phyloP scores from a whole-genome alignment of 2,797 vertebrate genomes.

The Paguma larvata region DNA sequence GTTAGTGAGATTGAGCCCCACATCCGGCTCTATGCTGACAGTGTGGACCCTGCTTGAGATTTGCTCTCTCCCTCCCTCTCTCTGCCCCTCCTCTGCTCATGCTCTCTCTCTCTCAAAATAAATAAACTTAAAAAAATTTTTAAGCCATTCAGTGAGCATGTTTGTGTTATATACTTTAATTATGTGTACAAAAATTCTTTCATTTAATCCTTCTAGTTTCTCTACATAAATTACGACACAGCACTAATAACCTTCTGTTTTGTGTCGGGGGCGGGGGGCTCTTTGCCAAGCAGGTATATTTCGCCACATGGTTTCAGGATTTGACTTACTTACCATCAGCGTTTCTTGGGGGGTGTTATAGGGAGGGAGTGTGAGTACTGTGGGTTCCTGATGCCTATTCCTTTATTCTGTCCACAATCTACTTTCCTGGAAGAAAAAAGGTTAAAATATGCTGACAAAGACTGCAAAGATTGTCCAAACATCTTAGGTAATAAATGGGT shows the following conservation, averaged over 20 bases:
- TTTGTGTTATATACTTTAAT: conserved; percentile 4
- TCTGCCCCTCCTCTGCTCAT: too few relatives aligned
- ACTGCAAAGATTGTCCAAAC: background rate
- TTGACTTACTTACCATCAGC: background rate
- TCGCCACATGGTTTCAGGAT: background rate
- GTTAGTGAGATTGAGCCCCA: too few relatives aligned
- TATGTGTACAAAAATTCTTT: background rate
- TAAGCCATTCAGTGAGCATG: background rate
- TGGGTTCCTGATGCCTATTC: background rate
- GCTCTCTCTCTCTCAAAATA: too few relatives aligned
- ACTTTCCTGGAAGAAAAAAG: conserved; percentile 37
- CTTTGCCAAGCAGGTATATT: background rate
- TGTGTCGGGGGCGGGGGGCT: background rate
- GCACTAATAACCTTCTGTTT: conserved; percentile 20
- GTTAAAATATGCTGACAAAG: conserved; percentile 35
- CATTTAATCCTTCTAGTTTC: conserved; percentile 7
- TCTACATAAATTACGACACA: background rate
- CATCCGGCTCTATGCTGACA: too few relatives aligned
- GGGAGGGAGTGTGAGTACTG: background rate
- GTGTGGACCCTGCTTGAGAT: too few relatives aligned
- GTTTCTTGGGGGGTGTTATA: background rate
- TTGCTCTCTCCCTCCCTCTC: too few relatives aligned
- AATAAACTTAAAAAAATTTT: too few relatives aligned
- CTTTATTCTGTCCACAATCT: background rate
- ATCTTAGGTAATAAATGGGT: conserved; percentile 62